Evolutionary conservation across 2,797 vertebrate genomes (phyloP).

Genomic region (Paguma larvata): DNA sequence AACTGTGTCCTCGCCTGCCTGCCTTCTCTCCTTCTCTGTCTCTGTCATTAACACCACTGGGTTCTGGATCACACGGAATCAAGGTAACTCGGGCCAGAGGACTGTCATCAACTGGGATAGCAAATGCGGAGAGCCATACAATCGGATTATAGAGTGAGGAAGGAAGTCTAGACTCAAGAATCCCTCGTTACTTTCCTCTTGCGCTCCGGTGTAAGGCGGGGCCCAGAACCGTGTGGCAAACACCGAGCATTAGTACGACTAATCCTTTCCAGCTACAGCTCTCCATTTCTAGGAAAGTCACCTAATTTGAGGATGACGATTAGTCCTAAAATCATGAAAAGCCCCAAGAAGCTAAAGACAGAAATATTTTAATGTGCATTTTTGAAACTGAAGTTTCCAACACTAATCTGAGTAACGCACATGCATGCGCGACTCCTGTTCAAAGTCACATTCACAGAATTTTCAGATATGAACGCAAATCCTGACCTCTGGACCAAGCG

Average conservation of each 20-base stretch:
- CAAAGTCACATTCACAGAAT: not conserved
- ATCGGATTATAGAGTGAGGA: too few species aligned
- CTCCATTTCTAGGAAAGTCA: not conserved
- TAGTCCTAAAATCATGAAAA: not conserved
- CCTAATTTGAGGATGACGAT: not conserved
- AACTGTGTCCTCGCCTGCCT: not conserved
- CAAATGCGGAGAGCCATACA: not conserved
- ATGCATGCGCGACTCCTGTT: too few species aligned
- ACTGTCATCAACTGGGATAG: not conserved
- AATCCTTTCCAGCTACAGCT: not conserved
- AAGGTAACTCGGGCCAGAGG: too few species aligned
- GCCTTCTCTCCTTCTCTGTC: not conserved
- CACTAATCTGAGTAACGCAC: not conserved
- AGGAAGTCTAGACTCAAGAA: not conserved
- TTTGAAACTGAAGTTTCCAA: not conserved
- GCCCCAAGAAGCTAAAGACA: not conserved
- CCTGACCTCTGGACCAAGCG: not conserved
- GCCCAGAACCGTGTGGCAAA: not conserved
- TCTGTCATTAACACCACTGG: not conserved
- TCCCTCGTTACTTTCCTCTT: not conserved
- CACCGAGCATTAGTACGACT: too few species aligned
- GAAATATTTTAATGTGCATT: not conserved
- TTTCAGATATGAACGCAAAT: not conserved
- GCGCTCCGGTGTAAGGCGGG: accelerated
- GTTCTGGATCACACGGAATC: not conserved